phyloP scores from a whole-genome alignment of 2,113 vertebrate species.

The Fukomys damarensis region DNA sequence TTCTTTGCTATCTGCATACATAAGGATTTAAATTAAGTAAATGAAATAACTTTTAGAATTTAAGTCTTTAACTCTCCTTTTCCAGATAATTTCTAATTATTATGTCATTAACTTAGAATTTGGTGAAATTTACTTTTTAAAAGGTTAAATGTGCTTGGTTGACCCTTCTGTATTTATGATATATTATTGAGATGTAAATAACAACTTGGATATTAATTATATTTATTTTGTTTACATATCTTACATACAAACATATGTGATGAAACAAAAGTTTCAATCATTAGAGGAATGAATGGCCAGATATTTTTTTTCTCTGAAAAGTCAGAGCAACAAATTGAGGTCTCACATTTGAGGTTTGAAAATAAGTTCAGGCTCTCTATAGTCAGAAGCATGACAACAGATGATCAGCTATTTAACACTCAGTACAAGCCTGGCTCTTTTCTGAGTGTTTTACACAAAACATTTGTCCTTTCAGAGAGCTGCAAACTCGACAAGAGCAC shows the following conservation, averaged over 20 bases:
- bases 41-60: neutral
- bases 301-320: slow-evolving; percentile 6
- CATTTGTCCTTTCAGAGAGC: neutral
- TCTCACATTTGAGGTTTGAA: neutral
- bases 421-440: neutral
- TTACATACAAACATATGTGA: neutral
- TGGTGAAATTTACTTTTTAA: neutral
- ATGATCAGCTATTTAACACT: neutral
- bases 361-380: neutral
- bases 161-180: neutral
- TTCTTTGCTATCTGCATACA: neutral
- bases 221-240: slow-evolving; percentile 1
- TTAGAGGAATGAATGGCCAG: neutral
- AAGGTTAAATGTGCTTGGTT: neutral
- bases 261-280: slow-evolving; percentile 39
- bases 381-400: neutral
- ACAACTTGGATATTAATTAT: neutral
- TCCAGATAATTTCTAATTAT: neutral
- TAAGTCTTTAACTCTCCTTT: slow-evolving; percentile 9
- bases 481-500: slow-evolving; percentile 4
- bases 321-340: neutral
- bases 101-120: slow-evolving; percentile 1
- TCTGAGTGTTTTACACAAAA: neutral
- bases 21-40: neutral
- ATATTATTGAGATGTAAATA: neutral